Evolutionary conservation across 2,888 invertebrate species (phyloP).

Genomic region (Ophion slaviceki): DNA sequence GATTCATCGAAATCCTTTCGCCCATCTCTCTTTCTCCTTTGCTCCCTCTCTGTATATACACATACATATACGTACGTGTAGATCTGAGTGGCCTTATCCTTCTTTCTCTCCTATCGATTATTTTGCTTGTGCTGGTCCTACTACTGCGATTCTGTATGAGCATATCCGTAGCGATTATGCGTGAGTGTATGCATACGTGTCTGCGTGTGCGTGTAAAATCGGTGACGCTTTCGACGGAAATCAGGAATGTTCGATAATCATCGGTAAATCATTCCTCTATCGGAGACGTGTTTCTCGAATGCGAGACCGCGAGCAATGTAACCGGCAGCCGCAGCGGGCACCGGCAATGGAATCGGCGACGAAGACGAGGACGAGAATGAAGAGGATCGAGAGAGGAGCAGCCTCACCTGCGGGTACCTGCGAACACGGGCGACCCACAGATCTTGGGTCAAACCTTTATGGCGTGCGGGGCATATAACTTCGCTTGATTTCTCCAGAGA

Average conservation of each 20-base stretch:
- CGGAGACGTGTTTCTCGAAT: constrained; percentile 62
- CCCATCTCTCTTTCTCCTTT: constrained; percentile 4
- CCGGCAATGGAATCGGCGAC: constrained; percentile 32
- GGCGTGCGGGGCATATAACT: constrained; percentile 78
- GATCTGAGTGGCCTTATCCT: constrained; percentile 24
- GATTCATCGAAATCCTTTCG: constrained; percentile 67
- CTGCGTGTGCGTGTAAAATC: constrained; percentile 20
- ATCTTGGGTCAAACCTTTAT: constrained; percentile 79
- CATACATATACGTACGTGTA: constrained; percentile 9
- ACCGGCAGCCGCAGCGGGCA: constrained; percentile 44
- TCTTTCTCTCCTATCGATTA: constrained; percentile 54
- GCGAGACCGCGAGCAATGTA: constrained; percentile 48
- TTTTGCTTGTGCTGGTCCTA: background rate
- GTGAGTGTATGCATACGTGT: background rate
- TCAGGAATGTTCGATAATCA: constrained; percentile 78
- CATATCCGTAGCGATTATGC: background rate
- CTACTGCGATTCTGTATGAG: constrained; percentile 10
- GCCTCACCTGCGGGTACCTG: constrained; percentile 69
- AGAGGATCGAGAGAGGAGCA: constrained; percentile 52
- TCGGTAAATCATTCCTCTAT: constrained; percentile 78
- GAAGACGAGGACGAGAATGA: constrained; percentile 54
- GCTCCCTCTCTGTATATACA: too few species aligned
- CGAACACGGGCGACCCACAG: constrained; percentile 65
- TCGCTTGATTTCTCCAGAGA: constrained; percentile 81
- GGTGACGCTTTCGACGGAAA: constrained; percentile 68